Evolutionary conservation across 1,140 invertebrate species (phyloP).

Genomic region (Neodiprion lecontei): DNA sequence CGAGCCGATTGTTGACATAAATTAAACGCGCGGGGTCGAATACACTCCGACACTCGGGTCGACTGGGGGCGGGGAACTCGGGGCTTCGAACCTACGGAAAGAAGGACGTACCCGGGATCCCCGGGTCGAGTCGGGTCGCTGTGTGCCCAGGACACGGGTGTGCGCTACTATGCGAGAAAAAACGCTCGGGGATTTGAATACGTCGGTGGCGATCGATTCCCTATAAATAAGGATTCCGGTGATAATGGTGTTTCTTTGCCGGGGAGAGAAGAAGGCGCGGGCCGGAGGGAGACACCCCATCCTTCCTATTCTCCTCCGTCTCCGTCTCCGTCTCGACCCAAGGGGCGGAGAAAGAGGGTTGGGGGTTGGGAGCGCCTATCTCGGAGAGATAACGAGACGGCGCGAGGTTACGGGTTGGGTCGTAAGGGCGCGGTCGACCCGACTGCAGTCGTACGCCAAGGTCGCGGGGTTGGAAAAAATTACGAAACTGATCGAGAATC

Average conservation of each 20-base stretch:
- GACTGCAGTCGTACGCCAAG: too few species aligned
- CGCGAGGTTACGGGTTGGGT: neutral
- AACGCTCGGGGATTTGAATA: constrained; percentile 1
- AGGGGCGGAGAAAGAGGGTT: neutral
- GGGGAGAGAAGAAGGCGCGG: neutral
- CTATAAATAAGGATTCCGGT: constrained; percentile 7
- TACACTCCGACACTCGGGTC: too few species aligned
- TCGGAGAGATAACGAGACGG: neutral
- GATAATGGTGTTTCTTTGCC: constrained; percentile 2
- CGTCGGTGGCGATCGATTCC: constrained; percentile 3
- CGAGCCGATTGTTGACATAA: too few species aligned
- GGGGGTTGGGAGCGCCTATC: neutral
- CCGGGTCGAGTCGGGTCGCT: too few species aligned
- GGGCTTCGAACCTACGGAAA: too few species aligned
- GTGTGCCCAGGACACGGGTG: too few species aligned
- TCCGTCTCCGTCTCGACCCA: neutral
- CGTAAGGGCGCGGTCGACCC: neutral
- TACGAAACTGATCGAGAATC: too few species aligned
- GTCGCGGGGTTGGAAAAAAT: too few species aligned
- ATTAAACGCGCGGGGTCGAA: too few species aligned
- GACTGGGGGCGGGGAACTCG: too few species aligned
- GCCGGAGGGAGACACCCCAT: neutral
- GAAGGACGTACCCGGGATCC: too few species aligned
- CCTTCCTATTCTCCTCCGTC: neutral
- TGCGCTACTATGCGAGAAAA: neutral